Evolutionary conservation across 2,797 vertebrate genomes (phyloP).

Genomic region (Diplodus puntazzo): DNA sequence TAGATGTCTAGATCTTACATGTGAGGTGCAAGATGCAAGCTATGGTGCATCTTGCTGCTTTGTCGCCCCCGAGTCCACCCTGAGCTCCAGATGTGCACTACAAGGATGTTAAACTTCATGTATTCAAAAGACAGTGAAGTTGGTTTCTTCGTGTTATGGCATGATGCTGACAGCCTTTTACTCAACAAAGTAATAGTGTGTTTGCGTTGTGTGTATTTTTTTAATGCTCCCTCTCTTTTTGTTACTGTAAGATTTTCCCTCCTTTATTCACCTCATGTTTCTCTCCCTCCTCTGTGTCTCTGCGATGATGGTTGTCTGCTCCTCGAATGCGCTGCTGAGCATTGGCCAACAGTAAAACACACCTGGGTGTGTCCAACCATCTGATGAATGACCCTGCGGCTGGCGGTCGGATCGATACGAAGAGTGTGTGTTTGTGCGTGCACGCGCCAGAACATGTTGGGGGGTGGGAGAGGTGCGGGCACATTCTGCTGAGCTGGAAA

Average conservation of each 20-base stretch:
- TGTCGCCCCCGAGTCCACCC: background rate
- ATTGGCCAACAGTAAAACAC: conserved; percentile 85
- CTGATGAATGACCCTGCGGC: conserved; percentile 85
- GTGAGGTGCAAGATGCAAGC: background rate
- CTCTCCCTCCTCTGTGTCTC: conserved; percentile 18
- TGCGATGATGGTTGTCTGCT: conserved; percentile 71
- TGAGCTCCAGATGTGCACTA: background rate
- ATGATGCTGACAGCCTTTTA: background rate
- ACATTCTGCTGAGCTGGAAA: conserved; percentile 86
- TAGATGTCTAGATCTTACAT: background rate
- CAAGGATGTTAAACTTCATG: background rate
- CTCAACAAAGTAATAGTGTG: background rate
- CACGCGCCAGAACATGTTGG: conserved; percentile 41
- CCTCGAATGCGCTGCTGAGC: conserved; percentile 79
- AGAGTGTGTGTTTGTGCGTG: conserved; percentile 57
- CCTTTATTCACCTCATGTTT: conserved; percentile 19
- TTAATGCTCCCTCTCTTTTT: conserved; percentile 7
- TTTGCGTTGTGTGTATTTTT: background rate
- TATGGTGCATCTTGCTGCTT: background rate
- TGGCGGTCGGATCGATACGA: conserved; percentile 78
- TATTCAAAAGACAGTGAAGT: accelerated
- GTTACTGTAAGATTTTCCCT: conserved; percentile 27
- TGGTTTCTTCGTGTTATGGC: background rate
- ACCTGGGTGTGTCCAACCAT: conserved; percentile 83
- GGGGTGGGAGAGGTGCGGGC: conserved; percentile 67